Base-by-base conservation (phyloP, 1,140 invertebrate genomes). In the Aphelinus certus region DNA sequence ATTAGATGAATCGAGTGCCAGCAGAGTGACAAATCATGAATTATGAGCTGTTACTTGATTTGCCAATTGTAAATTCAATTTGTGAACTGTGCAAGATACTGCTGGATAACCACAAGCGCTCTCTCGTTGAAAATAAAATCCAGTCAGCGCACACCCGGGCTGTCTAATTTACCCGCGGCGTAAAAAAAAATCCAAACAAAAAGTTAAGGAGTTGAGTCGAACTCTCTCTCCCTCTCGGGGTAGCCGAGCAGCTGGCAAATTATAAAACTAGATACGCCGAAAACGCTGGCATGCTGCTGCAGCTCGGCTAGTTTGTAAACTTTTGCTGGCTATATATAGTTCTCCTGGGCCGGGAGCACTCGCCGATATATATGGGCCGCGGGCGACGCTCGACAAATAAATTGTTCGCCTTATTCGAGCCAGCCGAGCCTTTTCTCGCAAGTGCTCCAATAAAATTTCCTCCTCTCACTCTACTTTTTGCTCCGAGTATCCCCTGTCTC, bases 271-370 rank as follows among this genome's bases (percentile, higher is more conserved):
- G 43, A 72, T 72, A 58, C 62, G 46, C 47, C 43, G 42, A 64
- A 64, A 63, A 65, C 55, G 55, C 60, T 53, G 26, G 10, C 43
- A 49, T 3, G 26, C 26, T 26, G 2, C 26, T 1, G 9, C 7
- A 61, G 45, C 57, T 70, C 26, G 48, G 53, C 71, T 72, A 72
- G 63, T 72, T 72, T 72, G 62, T 63, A 72, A 72, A 72, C 62
- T 72, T 26, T 42, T 42, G n/a, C 26, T 6, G 4, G n/a, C 43
- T 58, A 42, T 58, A 42, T 46, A 26, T 42, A 57, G 7, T n/a
- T n/a, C 3, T 57, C 10, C 10, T 10, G 26, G 3, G 7, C 56
- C 65, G 51, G 46, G 65, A 1, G 3, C 65, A 7, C 43, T 67
- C 26, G 5, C 53, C 45, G 10, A 1, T 1, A 57, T 68, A 68